Percentiles rank a stretch among this genome's conserved stretches.
These are phyloP conservation scores for Sinosuthora webbiana DNA, from an alignment of 2,113 vertebrate genomes.

Conservation along the genomic window DNA sequence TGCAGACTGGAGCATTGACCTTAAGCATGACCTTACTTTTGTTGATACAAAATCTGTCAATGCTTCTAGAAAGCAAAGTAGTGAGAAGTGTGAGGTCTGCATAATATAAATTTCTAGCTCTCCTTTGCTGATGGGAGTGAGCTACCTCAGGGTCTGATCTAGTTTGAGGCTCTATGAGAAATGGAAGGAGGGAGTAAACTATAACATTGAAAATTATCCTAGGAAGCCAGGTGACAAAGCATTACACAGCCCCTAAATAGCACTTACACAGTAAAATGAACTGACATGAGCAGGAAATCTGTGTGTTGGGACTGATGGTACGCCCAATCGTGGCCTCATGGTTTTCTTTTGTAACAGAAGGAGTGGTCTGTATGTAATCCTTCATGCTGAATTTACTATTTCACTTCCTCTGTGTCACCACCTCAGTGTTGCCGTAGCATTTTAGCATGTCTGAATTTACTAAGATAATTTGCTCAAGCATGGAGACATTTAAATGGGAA, in stretches of 20 bases:
- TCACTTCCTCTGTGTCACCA: neutral
- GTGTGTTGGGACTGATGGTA: neutral
- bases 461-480: neutral
- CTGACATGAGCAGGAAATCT: neutral
- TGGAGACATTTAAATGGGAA: neutral
- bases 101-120: neutral
- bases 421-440: neutral
- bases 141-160: neutral
- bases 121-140: neutral
- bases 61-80: neutral
- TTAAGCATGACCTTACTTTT: neutral
- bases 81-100: neutral
- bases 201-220: neutral
- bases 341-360: neutral
- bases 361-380: neutral
- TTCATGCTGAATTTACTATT: neutral
- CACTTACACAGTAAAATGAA: neutral
- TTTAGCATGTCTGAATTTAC: neutral
- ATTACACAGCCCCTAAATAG: neutral
- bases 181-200: neutral
- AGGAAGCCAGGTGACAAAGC: neutral
- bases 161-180: neutral
- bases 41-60: neutral
- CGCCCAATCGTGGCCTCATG: neutral
- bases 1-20: neutral